Conservation (phyloP, 1,140 invertebrate species). For the Epicauta chinensis region DNA sequence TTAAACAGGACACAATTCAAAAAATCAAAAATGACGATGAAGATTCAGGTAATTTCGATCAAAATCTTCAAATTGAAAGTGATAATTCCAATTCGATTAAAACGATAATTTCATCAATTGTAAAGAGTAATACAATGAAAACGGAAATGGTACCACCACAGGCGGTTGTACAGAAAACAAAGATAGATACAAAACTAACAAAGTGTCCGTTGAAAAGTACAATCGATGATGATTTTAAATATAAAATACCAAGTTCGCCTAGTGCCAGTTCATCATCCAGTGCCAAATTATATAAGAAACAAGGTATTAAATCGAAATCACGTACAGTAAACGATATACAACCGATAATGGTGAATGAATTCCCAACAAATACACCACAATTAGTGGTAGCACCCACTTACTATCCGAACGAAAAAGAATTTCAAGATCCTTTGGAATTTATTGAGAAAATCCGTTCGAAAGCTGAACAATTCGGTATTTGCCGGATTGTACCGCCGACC, state of each 20-base stretch:
- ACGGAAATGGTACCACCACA: constrained; percentile 49
- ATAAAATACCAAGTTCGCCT: constrained; percentile 41
- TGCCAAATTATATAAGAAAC: constrained; percentile 37
- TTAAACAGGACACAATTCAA: constrained; percentile 18
- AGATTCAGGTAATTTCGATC: constrained; percentile 43
- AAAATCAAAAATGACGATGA: constrained; percentile 13
- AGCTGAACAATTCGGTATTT: constrained; percentile 81
- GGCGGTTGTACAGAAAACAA: constrained; percentile 48
- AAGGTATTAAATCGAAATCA: constrained; percentile 23
- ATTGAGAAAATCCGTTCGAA: constrained; percentile 75
- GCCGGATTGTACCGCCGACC: constrained; percentile 79
- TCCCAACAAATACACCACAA: constrained; percentile 48
- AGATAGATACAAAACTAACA: constrained; percentile 1
- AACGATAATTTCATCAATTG: constrained; percentile 42
- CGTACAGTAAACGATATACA: constrained; percentile 34
- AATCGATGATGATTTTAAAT: constrained; percentile 34
- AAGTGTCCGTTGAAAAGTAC: constrained; percentile 1
- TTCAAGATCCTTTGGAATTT: constrained; percentile 84
- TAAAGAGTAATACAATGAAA: constrained; percentile 28
- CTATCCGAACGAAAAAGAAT: constrained; percentile 71
- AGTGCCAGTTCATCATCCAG: constrained; percentile 42
- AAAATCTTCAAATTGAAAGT: constrained; percentile 44
- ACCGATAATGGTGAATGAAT: constrained; percentile 49
- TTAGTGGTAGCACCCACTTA: constrained; percentile 79
- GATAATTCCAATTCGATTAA: constrained; percentile 62